phyloP scores from a whole-genome alignment of 2,113 vertebrate genomes.

The Pardalotus punctatus region DNA sequence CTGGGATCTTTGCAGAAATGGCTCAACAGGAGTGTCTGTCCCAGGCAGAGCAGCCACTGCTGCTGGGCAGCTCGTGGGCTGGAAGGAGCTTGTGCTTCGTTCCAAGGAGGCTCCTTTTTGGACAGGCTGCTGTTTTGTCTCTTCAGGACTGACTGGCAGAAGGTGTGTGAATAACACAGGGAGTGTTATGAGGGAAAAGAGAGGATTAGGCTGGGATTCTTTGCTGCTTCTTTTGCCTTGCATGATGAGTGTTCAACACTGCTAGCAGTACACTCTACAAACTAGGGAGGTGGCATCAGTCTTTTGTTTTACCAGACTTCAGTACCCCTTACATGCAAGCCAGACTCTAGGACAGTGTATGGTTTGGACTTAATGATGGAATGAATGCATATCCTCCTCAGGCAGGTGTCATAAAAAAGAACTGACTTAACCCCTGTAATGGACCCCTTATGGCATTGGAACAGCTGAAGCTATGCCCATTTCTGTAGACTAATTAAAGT shows the following conservation, averaged over 20 bases:
- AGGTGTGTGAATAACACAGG: not conserved
- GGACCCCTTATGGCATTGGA: not conserved
- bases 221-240: not conserved
- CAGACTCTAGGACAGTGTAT: not conserved
- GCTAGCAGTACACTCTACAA: accelerated
- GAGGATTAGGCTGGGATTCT: not conserved
- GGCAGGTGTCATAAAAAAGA: not conserved
- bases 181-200: not conserved
- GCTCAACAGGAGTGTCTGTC: not conserved
- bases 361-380: not conserved
- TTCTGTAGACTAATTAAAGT: not conserved
- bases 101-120: not conserved
- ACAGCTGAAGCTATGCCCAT: not conserved
- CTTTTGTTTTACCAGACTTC: not conserved
- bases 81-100: accelerated
- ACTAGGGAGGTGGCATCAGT: not conserved
- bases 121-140: not conserved
- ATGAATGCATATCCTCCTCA: not conserved
- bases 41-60: not conserved
- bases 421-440: not conserved
- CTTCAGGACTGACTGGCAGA: not conserved
- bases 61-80: not conserved
- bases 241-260: accelerated
- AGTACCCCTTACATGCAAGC: not conserved
- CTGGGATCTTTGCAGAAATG: not conserved